Percentiles rank a stretch among this genome's conserved stretches.
Evolutionary conservation across 1,140 invertebrate species (phyloP).

Genomic region (Euwallacea similis): DNA sequence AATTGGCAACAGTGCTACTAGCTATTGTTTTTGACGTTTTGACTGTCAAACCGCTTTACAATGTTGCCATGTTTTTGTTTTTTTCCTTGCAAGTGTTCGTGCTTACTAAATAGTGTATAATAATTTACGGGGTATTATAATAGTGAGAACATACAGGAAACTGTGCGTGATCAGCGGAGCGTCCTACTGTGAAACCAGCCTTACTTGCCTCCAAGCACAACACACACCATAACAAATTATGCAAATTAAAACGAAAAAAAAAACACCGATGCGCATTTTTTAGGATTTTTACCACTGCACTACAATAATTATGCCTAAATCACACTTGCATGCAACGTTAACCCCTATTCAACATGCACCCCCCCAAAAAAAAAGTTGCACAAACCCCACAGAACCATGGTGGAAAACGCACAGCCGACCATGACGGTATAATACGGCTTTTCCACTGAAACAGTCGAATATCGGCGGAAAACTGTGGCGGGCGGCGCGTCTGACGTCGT

Average conservation of each 20-base stretch:
- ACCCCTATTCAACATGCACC: not conserved
- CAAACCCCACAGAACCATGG: not conserved
- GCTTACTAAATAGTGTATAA: no score
- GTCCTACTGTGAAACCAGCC: constrained; percentile 30
- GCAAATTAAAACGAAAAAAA: not conserved
- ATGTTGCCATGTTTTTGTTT: no score
- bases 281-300: constrained; percentile 7
- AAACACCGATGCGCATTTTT: not conserved
- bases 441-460: constrained; percentile 50
- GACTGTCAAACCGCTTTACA: no score
- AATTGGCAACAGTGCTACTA: no score
- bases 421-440: not conserved
- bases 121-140: not conserved
- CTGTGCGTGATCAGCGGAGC: constrained; percentile 19
- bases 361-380: not conserved
- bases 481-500: constrained; percentile 49
- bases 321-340: not conserved
- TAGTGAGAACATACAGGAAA: constrained; percentile 16
- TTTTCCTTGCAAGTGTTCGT: no score
- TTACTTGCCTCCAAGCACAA: constrained; percentile 7
- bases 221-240: constrained; percentile 23
- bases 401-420: not conserved
- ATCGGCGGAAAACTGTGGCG: constrained; percentile 52
- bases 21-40: no score
- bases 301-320: not conserved